phyloP scores from a whole-genome alignment of 2,797 vertebrate genomes.

The Anguilla pacifica region DNA sequence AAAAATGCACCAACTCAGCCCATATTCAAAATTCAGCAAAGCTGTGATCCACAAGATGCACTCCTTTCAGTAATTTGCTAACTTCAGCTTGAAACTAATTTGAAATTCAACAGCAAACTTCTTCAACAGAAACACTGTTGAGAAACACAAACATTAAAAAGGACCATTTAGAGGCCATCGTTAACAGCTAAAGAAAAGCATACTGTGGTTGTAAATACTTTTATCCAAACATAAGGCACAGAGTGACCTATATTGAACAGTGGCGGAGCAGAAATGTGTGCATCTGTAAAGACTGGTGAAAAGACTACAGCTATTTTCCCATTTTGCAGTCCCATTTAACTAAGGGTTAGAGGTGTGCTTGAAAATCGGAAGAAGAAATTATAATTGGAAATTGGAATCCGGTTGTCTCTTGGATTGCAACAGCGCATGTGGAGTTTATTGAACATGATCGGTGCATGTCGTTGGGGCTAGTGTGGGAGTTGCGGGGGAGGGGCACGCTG shows the following conservation, averaged over 20 bases:
- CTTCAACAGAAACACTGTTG: constrained; percentile 48
- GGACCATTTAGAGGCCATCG: background rate
- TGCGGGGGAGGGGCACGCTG: background rate
- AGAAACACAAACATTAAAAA: constrained; percentile 12
- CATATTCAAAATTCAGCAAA: background rate
- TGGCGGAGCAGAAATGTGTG: background rate
- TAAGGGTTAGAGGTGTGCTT: background rate
- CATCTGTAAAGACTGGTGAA: background rate
- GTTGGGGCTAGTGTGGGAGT: background rate
- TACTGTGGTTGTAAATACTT: no score
- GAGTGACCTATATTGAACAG: no score
- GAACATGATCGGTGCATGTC: background rate
- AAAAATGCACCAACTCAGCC: background rate
- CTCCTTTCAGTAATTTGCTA: constrained; percentile 56
- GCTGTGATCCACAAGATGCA: constrained; percentile 32
- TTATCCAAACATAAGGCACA: no score
- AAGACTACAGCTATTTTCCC: background rate
- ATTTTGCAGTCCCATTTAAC: background rate
- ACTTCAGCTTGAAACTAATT: constrained; percentile 24
- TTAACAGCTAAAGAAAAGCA: constrained; percentile 60
- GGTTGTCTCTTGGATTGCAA: background rate
- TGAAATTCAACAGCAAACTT: constrained; percentile 45
- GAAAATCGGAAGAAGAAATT: background rate
- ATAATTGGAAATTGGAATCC: no score
- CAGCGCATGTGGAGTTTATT: background rate